A percentile compares a stretch with the other conserved stretches of the same genome.
Evolutionary conservation across 2,797 vertebrate species (phyloP).

Genomic region (Strix occidentalis): DNA sequence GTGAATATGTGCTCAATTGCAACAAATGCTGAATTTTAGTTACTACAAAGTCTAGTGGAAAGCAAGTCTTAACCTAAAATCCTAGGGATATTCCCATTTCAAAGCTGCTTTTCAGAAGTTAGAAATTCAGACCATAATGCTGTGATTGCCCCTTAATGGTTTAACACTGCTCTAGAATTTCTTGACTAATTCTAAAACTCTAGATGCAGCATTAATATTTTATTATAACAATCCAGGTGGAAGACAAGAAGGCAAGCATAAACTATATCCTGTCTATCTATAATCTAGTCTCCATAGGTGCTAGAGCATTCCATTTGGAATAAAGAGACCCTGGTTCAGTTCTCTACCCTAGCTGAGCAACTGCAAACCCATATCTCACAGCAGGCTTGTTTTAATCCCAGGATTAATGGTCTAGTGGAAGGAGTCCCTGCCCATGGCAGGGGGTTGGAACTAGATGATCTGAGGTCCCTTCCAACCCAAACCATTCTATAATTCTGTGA

Average conservation of each 20-base stretch:
- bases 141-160: neutral
- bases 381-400: neutral
- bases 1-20: accelerated
- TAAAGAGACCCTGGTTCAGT: neutral
- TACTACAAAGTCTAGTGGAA: neutral
- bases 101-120: neutral
- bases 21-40: neutral
- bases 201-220: neutral
- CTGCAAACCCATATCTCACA: neutral
- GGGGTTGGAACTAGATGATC: too few relatives aligned
- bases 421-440: too few relatives aligned
- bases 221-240: neutral
- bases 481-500: too few relatives aligned
- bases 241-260: neutral
- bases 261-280: neutral
- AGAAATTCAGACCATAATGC: neutral
- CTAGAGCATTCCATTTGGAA: neutral
- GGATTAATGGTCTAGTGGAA: too few relatives aligned
- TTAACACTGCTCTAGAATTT: neutral
- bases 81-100: neutral
- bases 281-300: neutral
- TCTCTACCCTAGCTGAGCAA: neutral
- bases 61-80: neutral
- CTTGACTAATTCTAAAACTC: neutral
- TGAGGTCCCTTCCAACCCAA: too few relatives aligned